These are phyloP conservation scores for Bos indicus DNA, from an alignment of 2,113 vertebrate species.

Conservation along the genomic window DNA sequence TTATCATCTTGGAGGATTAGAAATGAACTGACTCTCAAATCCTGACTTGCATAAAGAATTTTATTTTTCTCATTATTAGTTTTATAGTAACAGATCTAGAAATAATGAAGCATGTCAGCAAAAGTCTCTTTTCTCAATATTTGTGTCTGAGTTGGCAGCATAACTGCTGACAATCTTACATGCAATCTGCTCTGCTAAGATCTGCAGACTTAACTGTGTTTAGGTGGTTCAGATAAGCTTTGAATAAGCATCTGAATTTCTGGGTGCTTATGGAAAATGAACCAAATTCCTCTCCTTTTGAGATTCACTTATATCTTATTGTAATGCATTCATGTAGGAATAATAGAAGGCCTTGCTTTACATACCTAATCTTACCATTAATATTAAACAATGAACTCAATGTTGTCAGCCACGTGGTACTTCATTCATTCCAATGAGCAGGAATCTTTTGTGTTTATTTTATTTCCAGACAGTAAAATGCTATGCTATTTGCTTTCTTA, in stretches of 20 bases:
- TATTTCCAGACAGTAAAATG: constrained; percentile 53
- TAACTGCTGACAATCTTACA: neutral
- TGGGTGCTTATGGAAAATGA: constrained; percentile 63
- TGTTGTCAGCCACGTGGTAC: constrained; percentile 40
- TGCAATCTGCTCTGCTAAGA: neutral
- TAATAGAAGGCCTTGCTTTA: constrained; percentile 55
- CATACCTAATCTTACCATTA: constrained; percentile 65
- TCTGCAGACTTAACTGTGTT: constrained; percentile 54
- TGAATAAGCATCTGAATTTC: constrained; percentile 69
- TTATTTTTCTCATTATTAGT: neutral
- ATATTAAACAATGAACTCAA: constrained; percentile 63
- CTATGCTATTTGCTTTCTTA: constrained; percentile 47
- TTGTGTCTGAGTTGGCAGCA: neutral
- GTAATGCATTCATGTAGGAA: constrained; percentile 50
- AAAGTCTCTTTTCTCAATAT: constrained; percentile 6
- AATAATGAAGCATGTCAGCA: neutral
- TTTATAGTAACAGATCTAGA: neutral
- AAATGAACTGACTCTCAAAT: neutral
- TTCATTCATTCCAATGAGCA: constrained; percentile 59
- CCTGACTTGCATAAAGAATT: neutral
- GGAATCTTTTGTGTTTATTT: constrained; percentile 55
- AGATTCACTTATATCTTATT: constrained; percentile 51
- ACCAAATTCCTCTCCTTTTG: constrained; percentile 57
- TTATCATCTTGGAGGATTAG: neutral
- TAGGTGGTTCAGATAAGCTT: constrained; percentile 65